A percentile compares a stretch with the other conserved stretches of the same genome.
These are phyloP conservation scores for Hippasteria phrygiana DNA, from an alignment of 53 echinoderm and acorn worm species.

Conservation along the genomic window DNA sequence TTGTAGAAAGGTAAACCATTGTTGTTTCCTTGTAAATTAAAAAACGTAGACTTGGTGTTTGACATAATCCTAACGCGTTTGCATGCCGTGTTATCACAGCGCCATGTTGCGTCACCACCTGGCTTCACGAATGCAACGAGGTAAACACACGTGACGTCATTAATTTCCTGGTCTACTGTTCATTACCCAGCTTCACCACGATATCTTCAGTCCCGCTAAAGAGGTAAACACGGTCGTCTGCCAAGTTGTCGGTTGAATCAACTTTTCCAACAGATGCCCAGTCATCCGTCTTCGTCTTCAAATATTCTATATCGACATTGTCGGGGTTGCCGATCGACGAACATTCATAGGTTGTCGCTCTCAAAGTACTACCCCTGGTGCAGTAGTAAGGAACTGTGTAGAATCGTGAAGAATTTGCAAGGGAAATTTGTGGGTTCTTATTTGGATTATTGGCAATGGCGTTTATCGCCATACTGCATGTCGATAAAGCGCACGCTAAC, in stretches of 20 bases:
- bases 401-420: neutral
- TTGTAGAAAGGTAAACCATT: no score
- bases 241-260: constrained; percentile 70
- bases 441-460: neutral
- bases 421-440: neutral
- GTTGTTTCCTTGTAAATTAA: no score
- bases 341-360: constrained; percentile 49
- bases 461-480: neutral
- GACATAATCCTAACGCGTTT: no score
- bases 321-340: constrained; percentile 35
- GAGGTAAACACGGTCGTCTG: constrained; percentile 70
- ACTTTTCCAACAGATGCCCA: constrained; percentile 48
- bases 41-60: no score
- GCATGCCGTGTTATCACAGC: no score
- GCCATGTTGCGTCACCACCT: no score
- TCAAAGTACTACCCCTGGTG: constrained; percentile 46
- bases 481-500: neutral
- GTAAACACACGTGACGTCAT: neutral
- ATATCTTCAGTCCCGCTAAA: constrained; percentile 75
- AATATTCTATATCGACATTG: constrained; percentile 60
- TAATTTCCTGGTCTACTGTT: neutral
- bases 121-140: neutral
- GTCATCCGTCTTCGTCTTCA: constrained; percentile 63
- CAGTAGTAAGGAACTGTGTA: constrained; percentile 84
- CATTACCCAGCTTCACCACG: constrained; percentile 73